phyloP scores from a whole-genome alignment of 2,888 invertebrate species.

The Himalopsyche kuldschensis region DNA sequence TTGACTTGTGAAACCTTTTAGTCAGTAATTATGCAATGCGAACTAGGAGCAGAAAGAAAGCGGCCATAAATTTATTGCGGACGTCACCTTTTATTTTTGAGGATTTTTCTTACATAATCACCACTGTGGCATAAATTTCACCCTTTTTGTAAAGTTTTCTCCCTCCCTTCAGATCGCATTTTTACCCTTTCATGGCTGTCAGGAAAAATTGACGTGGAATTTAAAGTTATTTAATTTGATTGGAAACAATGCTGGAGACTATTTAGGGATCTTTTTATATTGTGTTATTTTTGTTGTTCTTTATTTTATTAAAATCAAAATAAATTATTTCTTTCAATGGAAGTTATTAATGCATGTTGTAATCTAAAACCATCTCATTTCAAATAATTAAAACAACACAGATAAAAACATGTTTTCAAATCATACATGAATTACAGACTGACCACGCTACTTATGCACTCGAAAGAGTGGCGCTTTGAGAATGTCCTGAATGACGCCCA shows the following conservation, averaged over 20 bases:
- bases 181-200: conserved; percentile 59
- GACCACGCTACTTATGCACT: too few species aligned
- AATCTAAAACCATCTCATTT: too few species aligned
- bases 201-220: conserved; percentile 52
- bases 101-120: conserved; percentile 35
- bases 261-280: conserved; percentile 6
- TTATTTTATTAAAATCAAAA: too few species aligned
- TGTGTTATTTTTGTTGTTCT: conserved; percentile 2
- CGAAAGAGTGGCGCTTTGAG: too few species aligned
- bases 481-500: too few species aligned
- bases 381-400: too few species aligned
- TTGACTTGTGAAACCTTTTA: conserved; percentile 43
- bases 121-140: conserved; percentile 30
- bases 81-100: conserved; percentile 38
- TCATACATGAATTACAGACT: too few species aligned
- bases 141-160: conserved; percentile 35
- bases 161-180: not conserved
- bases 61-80: conserved; percentile 39
- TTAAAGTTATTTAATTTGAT: not conserved
- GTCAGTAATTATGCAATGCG: conserved; percentile 45
- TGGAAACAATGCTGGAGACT: not conserved
- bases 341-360: too few species aligned
- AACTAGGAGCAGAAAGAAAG: conserved; percentile 43
- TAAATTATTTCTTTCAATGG: too few species aligned
- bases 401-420: too few species aligned